phyloP scores from a whole-genome alignment of 2,113 vertebrate genomes.

The Ptyas mucosa region DNA sequence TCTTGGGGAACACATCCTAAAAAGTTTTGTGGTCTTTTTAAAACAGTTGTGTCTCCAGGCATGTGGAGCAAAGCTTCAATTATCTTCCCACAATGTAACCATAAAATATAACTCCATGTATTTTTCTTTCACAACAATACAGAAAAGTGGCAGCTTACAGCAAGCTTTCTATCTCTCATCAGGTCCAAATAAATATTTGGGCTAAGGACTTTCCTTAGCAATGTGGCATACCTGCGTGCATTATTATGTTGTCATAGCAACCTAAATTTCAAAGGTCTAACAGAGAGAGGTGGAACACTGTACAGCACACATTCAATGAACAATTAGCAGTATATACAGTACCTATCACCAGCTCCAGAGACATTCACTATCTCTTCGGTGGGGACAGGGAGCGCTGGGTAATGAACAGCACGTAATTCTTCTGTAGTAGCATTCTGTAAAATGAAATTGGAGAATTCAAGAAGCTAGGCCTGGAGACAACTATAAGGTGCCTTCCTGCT shows the following conservation, averaged over 20 bases:
- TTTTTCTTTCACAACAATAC: conserved; percentile 31
- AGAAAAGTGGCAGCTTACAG: conserved; percentile 15
- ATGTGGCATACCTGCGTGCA: background rate
- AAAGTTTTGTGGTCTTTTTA: background rate
- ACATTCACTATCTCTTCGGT: conserved; percentile 78
- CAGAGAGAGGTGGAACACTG: conserved; percentile 22
- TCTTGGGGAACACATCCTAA: background rate
- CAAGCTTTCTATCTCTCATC: conserved; percentile 44
- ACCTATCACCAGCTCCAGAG: conserved; percentile 91
- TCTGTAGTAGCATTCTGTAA: conserved; percentile 61
- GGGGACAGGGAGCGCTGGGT: conserved; percentile 71
- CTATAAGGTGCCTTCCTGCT: too few species aligned
- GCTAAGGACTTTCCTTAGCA: conserved; percentile 47
- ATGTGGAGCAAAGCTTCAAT: conserved; percentile 4
- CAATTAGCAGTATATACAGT: background rate
- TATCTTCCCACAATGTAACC: background rate
- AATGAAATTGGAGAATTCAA: background rate
- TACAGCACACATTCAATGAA: background rate
- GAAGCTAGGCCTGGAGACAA: background rate
- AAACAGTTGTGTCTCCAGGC: background rate
- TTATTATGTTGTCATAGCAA: conserved; percentile 55
- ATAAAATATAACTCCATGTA: conserved; percentile 10
- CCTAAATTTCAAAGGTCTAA: conserved; percentile 8
- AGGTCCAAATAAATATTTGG: conserved; percentile 59
- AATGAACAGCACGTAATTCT: conserved; percentile 76